phyloP scores from a whole-genome alignment of 2,888 invertebrate genomes.

The Amorpha juglandis region DNA sequence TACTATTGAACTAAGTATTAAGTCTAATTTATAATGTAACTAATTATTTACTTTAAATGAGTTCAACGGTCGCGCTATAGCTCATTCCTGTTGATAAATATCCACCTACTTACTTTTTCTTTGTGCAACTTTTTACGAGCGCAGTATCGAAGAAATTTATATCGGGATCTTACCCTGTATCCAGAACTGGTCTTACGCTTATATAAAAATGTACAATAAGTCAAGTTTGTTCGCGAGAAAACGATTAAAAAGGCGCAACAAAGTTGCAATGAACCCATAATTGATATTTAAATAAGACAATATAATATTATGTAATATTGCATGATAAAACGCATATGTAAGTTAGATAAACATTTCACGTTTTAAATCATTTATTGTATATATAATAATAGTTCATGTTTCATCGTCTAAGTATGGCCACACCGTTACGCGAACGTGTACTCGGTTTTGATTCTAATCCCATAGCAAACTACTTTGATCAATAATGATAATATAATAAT shows the following conservation, averaged over 20 bases:
- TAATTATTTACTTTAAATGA: not conserved
- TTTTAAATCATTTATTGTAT: no score
- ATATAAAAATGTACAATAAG: constrained; percentile 24
- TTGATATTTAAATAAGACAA: constrained; percentile 18
- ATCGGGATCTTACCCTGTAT: constrained; percentile 40
- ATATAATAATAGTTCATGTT: no score
- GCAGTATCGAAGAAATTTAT: constrained; percentile 34
- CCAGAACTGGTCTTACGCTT: constrained; percentile 43
- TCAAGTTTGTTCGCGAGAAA: constrained; percentile 15
- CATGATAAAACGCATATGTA: no score
- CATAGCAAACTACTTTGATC: no score
- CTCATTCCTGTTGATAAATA: constrained; percentile 11
- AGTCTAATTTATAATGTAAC: not conserved
- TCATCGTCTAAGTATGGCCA: no score
- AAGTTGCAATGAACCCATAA: constrained; percentile 17
- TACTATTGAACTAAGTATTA: not conserved
- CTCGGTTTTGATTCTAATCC: no score
- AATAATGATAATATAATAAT: no score
- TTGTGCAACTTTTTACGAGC: constrained; percentile 30
- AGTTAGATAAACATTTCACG: no score
- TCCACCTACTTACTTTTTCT: constrained; percentile 28
- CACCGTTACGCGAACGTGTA: no score
- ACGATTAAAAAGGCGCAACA: constrained; percentile 13
- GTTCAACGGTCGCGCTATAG: constrained; percentile 18
- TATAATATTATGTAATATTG: no score